Percentiles rank a stretch among this genome's conserved stretches.
phyloP scores from a whole-genome alignment of 2,888 invertebrate genomes.

The Drosophila pseudotakahashii region DNA sequence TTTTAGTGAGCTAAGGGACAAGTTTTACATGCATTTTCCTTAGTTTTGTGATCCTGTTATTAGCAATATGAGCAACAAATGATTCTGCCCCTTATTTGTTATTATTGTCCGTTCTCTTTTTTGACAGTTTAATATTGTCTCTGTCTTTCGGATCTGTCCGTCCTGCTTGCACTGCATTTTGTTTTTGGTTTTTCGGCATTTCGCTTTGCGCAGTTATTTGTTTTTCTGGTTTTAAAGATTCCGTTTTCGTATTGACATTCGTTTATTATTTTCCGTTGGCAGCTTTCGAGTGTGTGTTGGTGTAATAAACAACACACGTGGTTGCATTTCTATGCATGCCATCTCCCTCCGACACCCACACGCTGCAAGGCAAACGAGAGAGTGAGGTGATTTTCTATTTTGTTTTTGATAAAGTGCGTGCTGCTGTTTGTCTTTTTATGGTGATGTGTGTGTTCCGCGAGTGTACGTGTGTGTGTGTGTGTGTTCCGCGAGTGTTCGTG shows the following conservation, averaged over 20 bases:
- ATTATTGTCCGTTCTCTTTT: slow-evolving; percentile 9
- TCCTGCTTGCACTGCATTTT: slow-evolving; percentile 18
- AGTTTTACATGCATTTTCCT: neutral
- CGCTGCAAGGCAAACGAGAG: slow-evolving; percentile 2
- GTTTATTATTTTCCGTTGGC: slow-evolving; percentile 49
- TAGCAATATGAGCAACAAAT: slow-evolving; percentile 2
- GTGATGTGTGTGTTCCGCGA: slow-evolving; percentile 22
- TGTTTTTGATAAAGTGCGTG: slow-evolving; percentile 53
- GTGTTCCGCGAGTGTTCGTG: slow-evolving; percentile 28
- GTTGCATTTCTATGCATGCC: slow-evolving; percentile 64
- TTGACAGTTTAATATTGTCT: slow-evolving; percentile 20
- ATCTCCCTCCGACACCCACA: slow-evolving; percentile 23
- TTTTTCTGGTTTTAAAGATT: slow-evolving; percentile 77
- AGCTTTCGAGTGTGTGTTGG: slow-evolving; percentile 17
- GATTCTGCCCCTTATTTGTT: slow-evolving; percentile 7
- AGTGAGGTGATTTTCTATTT: slow-evolving; percentile 27
- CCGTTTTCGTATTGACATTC: slow-evolving; percentile 72
- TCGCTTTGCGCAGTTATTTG: slow-evolving; percentile 71
- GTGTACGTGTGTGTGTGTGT: slow-evolving; percentile 43
- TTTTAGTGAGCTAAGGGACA: too few species aligned
- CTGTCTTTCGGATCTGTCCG: slow-evolving; percentile 1
- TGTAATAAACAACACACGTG: slow-evolving; percentile 73
- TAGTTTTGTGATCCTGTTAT: neutral
- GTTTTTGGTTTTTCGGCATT: slow-evolving; percentile 64
- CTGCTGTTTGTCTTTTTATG: slow-evolving; percentile 37